Conservation (phyloP, 2,888 invertebrate genomes). For the Gymnosoma rotundatum region DNA sequence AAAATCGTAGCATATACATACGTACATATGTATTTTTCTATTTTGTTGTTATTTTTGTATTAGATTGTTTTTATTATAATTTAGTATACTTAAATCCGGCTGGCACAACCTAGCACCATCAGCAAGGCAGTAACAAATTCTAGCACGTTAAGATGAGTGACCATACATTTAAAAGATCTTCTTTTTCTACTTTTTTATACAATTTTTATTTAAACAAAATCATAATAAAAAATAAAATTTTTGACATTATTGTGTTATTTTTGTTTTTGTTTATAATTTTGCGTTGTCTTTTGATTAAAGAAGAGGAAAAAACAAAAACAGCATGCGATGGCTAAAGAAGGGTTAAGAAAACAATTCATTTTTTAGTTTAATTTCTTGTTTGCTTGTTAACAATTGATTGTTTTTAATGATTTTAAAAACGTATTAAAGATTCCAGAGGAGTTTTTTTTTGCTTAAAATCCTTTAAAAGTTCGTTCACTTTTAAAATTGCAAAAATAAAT, state of each 20-base stretch:
- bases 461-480: slow-evolving; percentile 78
- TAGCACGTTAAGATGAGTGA: slow-evolving; percentile 41
- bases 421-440: slow-evolving; percentile 48
- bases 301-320: background rate
- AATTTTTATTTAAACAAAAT: slow-evolving; percentile 7
- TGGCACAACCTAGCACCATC: slow-evolving; percentile 77
- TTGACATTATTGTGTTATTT: slow-evolving; percentile 27
- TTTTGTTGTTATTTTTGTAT: slow-evolving; percentile 23
- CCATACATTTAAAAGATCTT: slow-evolving; percentile 46
- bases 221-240: slow-evolving; percentile 33
- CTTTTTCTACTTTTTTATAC: slow-evolving; percentile 29
- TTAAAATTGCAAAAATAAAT: slow-evolving; percentile 44
- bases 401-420: slow-evolving; percentile 46
- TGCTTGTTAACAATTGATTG: slow-evolving; percentile 14
- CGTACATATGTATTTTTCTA: background rate
- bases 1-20: background rate
- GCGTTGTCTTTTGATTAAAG: slow-evolving; percentile 1
- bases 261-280: slow-evolving; percentile 4
- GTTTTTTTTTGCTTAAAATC: slow-evolving; percentile 68
- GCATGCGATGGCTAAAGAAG: slow-evolving; percentile 45
- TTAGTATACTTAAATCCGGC: slow-evolving; percentile 75
- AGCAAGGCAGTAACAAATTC: slow-evolving; percentile 47
- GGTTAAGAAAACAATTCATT: slow-evolving; percentile 29
- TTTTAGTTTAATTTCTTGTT: slow-evolving; percentile 3
- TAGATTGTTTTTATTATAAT: slow-evolving; percentile 33